Base-by-base conservation (phyloP, 1,140 invertebrate genomes). In the Elymnias hypermnestra region DNA sequence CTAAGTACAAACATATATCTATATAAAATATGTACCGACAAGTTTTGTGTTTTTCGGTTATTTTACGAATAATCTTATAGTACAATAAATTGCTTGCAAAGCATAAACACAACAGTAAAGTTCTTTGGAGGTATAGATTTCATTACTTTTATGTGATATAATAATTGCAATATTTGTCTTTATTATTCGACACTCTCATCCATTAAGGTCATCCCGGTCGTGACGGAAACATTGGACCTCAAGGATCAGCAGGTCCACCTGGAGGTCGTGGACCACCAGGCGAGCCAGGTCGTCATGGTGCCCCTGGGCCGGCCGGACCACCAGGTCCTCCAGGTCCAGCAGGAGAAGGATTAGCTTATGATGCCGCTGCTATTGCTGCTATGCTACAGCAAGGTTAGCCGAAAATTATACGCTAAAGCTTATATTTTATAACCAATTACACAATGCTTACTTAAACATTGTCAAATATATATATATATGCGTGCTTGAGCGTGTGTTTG, bases 311-410 rank as follows among this genome's bases (percentile, higher is more conserved):
- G 26, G 83, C 90, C 13, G 94, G 94, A 48, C 90, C 89, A 2
- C 89, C 92, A 2, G 93, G 93, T 18, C 91, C 90, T 0, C 91
- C 93, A 1, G 94, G 94, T 25, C 92, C 92, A 12, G 90, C 93
- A 5, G 89, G 92, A 10, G 92, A 93, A 66, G 89, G 89, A 1
- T 71, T 94, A 2, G 90, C 90, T 6, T 94, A 93, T 63, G 93
- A 94, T 72, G 91, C 91, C 25, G 92, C 91, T 52, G 89, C 91
- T 52, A 79, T 95, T 21, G 91, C 93, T 29, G 92, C 92, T 33
- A 72, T 95, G 49, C 76, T 95, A 22, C 88, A 91, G 64, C 90
- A 92, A 76, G 83, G 82, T 86, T 48, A 21, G 21, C 37, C 22
- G 3, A 28, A 43, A 0, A 2, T 14, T 14, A 22, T 22, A 6